These are phyloP conservation scores for Tauraco hartlaubi DNA, from an alignment of 2,797 vertebrate genomes.

Conservation along the genomic window DNA sequence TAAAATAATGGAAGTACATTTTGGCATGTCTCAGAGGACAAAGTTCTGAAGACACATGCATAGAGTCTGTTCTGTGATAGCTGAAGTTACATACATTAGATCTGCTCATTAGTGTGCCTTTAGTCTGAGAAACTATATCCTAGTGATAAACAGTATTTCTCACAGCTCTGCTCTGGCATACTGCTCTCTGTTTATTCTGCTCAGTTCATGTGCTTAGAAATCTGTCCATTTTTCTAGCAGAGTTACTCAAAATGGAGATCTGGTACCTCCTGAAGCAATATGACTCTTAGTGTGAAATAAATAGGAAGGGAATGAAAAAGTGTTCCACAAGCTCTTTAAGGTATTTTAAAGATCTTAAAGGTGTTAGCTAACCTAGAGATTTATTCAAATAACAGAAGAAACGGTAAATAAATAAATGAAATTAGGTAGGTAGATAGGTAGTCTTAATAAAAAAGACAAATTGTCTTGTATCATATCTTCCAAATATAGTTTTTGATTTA, in stretches of 20 bases:
- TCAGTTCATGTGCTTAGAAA: neutral
- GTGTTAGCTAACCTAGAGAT: neutral
- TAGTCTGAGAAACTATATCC: neutral
- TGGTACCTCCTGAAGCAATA: neutral
- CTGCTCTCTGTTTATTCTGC: neutral
- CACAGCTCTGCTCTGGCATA: neutral
- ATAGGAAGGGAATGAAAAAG: neutral
- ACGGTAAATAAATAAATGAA: neutral
- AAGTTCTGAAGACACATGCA: neutral
- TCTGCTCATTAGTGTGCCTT: neutral
- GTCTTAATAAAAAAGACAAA: neutral
- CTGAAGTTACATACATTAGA: neutral
- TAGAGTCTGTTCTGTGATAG: neutral
- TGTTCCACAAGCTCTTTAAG: neutral
- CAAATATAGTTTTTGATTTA: neutral
- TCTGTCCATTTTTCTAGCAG: neutral
- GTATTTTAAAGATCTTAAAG: neutral
- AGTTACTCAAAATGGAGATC: neutral
- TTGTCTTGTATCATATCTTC: neutral
- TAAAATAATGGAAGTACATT: neutral
- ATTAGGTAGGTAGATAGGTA: neutral
- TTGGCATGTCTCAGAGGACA: neutral
- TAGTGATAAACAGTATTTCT: neutral
- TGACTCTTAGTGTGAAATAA: neutral
- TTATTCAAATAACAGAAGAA: neutral